These are phyloP conservation scores for Eubucco bourcierii DNA, from an alignment of 2,113 vertebrate species.

Conservation along the genomic window DNA sequence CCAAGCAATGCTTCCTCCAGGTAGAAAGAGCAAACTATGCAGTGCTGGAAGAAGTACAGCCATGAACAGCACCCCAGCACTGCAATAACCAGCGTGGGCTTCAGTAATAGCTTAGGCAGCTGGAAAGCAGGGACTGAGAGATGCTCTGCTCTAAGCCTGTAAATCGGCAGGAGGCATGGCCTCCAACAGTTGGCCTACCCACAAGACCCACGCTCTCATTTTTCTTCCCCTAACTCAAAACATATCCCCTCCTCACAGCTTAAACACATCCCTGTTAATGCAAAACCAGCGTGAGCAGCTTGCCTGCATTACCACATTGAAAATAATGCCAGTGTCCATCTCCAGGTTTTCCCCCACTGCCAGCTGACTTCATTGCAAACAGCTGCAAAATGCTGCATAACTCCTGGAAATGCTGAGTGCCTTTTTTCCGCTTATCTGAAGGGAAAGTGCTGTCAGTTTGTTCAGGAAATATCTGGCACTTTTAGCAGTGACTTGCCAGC, in stretches of 20 bases:
- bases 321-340: neutral
- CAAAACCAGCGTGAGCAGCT: neutral
- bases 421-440: neutral
- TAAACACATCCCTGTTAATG: neutral
- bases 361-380: neutral
- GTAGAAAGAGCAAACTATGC: rapidly evolving
- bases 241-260: neutral
- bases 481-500: neutral
- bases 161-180: neutral
- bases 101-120: neutral
- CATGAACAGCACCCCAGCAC: rapidly evolving
- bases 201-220: rapidly evolving
- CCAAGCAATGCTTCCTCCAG: rapidly evolving
- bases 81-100: neutral
- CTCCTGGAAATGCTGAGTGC: neutral
- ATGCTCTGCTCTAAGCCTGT: rapidly evolving
- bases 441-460: neutral
- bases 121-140: neutral
- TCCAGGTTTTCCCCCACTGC: neutral
- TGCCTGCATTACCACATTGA: rapidly evolving
- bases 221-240: neutral
- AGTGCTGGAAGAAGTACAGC: rapidly evolving
- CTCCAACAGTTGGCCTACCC: no score
- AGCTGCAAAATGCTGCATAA: neutral
- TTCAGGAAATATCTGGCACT: neutral